phyloP scores from a whole-genome alignment of 2,113 vertebrate genomes.

The Catharus fuscescens region DNA sequence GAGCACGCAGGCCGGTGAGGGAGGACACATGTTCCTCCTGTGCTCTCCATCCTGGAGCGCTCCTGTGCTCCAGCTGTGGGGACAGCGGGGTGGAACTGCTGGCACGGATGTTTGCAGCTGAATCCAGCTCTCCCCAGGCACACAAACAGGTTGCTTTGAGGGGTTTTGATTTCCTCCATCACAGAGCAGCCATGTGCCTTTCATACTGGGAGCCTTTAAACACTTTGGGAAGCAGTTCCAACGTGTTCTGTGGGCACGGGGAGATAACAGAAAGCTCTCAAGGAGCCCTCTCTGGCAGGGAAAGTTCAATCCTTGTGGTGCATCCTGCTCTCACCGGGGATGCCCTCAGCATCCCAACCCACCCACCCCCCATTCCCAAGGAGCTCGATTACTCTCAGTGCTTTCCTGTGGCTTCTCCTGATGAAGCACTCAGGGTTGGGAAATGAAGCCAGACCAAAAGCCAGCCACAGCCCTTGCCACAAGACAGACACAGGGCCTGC shows the following conservation, averaged over 20 bases:
- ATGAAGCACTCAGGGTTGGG: constrained; percentile 38
- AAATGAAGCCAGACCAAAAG: constrained; percentile 34
- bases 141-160: constrained; percentile 44
- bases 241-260: constrained; percentile 63
- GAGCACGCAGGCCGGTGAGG: not conserved
- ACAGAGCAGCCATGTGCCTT: not conserved
- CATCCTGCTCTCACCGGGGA: constrained; percentile 10
- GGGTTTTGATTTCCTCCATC: not conserved
- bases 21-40: fast-evolving
- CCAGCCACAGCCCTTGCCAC: constrained; percentile 4
- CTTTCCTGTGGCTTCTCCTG: not conserved
- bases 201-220: constrained; percentile 58
- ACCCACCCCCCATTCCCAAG: not conserved
- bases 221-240: constrained; percentile 74
- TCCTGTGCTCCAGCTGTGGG: not conserved
- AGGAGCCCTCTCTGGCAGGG: constrained; percentile 53
- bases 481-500: not conserved
- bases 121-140: constrained; percentile 6
- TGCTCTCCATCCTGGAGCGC: fast-evolving
- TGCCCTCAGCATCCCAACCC: not conserved
- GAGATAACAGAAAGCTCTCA: constrained; percentile 75
- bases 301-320: constrained; percentile 55
- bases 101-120: not conserved
- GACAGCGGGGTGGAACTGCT: not conserved
- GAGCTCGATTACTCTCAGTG: not conserved